Base-by-base conservation (phyloP, 2,797 vertebrate genomes). In the Hozukius guyotensis region DNA sequence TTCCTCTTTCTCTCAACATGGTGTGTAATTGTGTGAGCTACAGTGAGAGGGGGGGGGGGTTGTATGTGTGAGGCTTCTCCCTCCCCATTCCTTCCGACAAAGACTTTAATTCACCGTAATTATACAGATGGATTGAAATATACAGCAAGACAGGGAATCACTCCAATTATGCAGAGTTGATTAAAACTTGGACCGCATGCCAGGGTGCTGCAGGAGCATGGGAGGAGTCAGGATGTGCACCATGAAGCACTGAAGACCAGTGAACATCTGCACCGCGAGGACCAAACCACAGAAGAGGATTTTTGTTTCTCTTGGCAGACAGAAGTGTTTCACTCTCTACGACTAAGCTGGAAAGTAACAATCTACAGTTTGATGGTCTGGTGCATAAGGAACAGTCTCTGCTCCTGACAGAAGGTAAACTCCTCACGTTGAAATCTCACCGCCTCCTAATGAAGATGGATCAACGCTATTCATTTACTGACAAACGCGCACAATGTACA, bases 361-460 rank as follows among this genome's bases (percentile, higher is more conserved):
- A 42, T 64, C 64, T 25, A 77, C 63, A 81, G 83, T 75, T 90
- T 93, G 93, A 84, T 83, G 87, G 84, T 93, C 8, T 0, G 63
- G 70, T 69, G 91, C 72, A 72, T 63, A 78, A 84, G 86, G 86
- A 87, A 27, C 77, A 69, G 76, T 89, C 80, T 75, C 70, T 77
- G 56, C 61, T 77, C 68, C 78, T 92, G 86, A 89, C 79, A 91
- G 87, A 88, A 92, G 86, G 86, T 81, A 81, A 80, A 89, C 75
- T 85, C 81, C 62, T 86, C 67, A 65, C 69, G 66, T 74, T 88
- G 85, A 94, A 91, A 85, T 89, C 78, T 81, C 78, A 67, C 79
- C 76, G 4, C 73, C 81, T 81, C 89, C 84, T 96, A 97, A 97
- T 96, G 95, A 97, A 97, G 96, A 97, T 89, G 93, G 93, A 97